phyloP scores from a whole-genome alignment of 2,113 vertebrate genomes.

The Sorex fumeus region DNA sequence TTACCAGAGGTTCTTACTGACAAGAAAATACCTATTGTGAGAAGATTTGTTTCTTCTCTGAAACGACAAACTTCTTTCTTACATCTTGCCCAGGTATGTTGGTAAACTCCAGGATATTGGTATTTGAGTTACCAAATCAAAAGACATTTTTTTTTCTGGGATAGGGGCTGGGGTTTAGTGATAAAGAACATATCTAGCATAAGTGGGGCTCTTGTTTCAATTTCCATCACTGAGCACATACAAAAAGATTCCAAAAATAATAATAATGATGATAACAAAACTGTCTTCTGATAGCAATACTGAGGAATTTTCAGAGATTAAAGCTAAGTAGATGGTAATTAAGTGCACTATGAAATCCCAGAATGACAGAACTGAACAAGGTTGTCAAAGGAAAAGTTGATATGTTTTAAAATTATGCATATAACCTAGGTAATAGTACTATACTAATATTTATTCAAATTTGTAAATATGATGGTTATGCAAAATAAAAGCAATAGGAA shows the following conservation, averaged over 20 bases:
- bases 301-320: not conserved
- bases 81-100: constrained; percentile 96
- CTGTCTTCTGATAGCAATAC: not conserved
- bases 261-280: not conserved
- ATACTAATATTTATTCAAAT: not conserved
- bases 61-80: constrained; percentile 98
- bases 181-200: too few relatives aligned
- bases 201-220: too few relatives aligned
- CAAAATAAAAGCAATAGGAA: not conserved
- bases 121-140: not conserved
- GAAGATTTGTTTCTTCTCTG: constrained; percentile 96
- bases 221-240: too few relatives aligned
- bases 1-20: constrained; percentile 94
- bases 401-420: not conserved
- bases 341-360: not conserved
- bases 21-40: constrained; percentile 96
- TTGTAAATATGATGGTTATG: not conserved
- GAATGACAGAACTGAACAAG: not conserved
- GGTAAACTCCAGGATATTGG: constrained; percentile 79
- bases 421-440: not conserved
- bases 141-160: not conserved
- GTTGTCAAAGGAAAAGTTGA: not conserved
- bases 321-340: not conserved
- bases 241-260: too few relatives aligned
- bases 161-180: too few relatives aligned